These are phyloP conservation scores for Aporophyla nigra DNA, from an alignment of 2,888 invertebrate genomes.

Conservation along the genomic window DNA sequence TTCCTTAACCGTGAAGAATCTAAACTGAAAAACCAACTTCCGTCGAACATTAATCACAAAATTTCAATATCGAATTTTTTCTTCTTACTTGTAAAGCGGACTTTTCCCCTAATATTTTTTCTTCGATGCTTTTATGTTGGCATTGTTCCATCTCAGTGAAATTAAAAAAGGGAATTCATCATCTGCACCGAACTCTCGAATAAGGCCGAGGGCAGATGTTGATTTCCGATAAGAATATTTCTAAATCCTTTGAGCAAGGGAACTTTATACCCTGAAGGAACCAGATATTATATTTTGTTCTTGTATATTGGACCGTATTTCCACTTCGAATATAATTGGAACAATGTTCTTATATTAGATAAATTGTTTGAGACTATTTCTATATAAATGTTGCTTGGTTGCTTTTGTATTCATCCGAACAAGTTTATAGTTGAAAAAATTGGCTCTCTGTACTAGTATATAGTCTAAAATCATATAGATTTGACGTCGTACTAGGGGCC, in stretches of 20 bases:
- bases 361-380: constrained; percentile 1
- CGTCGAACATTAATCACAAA: constrained; percentile 50
- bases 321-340: constrained; percentile 21
- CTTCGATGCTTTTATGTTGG: constrained; percentile 60
- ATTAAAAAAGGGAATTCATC: constrained; percentile 61
- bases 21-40: constrained; percentile 25
- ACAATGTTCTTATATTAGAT: constrained; percentile 10
- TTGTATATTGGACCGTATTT: constrained; percentile 16
- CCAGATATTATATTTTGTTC: constrained; percentile 18
- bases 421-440: not conserved
- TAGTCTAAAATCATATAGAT: no score
- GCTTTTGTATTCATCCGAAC: constrained; percentile 4
- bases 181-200: constrained; percentile 50
- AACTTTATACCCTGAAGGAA: constrained; percentile 20
- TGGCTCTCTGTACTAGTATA: no score
- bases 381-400: not conserved
- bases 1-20: constrained; percentile 23
- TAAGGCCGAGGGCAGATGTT: constrained; percentile 51
- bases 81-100: constrained; percentile 18
- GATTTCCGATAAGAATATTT: constrained; percentile 34
- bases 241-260: constrained; percentile 6
- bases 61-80: constrained; percentile 46
- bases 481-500: not conserved
- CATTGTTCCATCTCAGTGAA: constrained; percentile 64
- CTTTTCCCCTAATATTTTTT: constrained; percentile 50